Evolutionary conservation across 2,888 invertebrate species (phyloP), one percentile per base, ranked within the genome.

Genomic region (Falcaria lacertinaria): DNA sequence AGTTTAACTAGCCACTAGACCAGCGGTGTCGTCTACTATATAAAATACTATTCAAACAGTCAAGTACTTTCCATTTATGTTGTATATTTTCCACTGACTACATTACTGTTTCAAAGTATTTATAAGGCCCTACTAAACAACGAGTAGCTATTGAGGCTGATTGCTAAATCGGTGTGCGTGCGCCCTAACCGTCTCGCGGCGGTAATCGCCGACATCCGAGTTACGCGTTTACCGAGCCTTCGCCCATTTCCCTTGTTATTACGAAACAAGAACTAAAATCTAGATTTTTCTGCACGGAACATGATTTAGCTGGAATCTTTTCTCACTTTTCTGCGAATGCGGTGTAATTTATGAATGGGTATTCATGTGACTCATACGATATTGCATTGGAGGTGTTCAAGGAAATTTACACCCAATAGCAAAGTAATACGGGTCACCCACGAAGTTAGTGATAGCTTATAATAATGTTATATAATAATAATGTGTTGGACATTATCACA

Each of bases 131-230:
- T 8, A 37, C 37, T 22, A 8, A 37, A 19, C 35, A 19, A n/a
- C 35, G 17, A 22, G 37, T 37, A 15, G 22, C 22, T 14, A 37
- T 22, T 37, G 16, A 37, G 17, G 17, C 40, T 44, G 39, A 57
- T 41, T 52, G 22, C 51, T 54, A 54, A 58, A 50, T 67, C 44
- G 57, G 53, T 44, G 43, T 45, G 53, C 50, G 48, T 42, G 52
- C 60, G 54, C 57, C 42, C 33, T 41, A 34, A 49, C 53, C 58
- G 46, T 14, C 37, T 14, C 22, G 28, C 22, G 42, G 58, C 59
- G 57, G 62, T 83, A 83, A 84, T 81, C 64, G 65, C 52, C 72
- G 58, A 80, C 84, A 83, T 84, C 84, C 84, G 81, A 81, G 74
- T 74, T 74, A 76, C 78, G 76, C 69, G 68, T 60, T 74, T 72